Evolutionary conservation across 1,140 invertebrate genomes (phyloP).

Genomic region (Latrodectus geometricus): DNA sequence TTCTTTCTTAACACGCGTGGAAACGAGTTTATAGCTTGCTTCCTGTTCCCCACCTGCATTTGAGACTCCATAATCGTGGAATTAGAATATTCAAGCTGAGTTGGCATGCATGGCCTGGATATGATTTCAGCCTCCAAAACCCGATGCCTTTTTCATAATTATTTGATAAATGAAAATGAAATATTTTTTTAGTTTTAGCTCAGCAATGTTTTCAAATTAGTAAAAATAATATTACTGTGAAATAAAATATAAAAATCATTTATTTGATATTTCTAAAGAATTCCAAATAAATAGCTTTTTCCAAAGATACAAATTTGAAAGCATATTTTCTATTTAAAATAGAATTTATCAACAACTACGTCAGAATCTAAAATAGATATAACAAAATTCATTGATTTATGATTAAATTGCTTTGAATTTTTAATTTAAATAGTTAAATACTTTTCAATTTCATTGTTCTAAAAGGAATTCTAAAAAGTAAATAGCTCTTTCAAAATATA

Average conservation of each 20-base stretch:
- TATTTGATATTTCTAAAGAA: too few relatives aligned
- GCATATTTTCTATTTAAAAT: too few relatives aligned
- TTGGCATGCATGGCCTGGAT: neutral
- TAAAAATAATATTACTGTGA: too few relatives aligned
- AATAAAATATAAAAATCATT: too few relatives aligned
- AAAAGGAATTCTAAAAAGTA: too few relatives aligned
- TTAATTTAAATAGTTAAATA: neutral
- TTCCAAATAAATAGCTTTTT: too few relatives aligned
- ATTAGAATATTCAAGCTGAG: neutral
- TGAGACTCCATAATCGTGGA: neutral
- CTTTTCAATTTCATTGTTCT: neutral
- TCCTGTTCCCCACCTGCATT: constrained; percentile 14
- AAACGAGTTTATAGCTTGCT: constrained; percentile 18
- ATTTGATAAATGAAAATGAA: neutral
- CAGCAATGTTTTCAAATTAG: neutral
- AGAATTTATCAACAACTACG: too few relatives aligned
- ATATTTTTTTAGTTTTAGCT: neutral
- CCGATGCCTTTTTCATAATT: neutral
- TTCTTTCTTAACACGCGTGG: neutral
- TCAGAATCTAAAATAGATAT: neutral
- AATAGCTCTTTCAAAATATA: too few relatives aligned
- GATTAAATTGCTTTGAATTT: neutral
- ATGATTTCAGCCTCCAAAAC: neutral
- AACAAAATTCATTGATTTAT: neutral
- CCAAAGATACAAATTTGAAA: too few relatives aligned